These are phyloP conservation scores for Ischnura elegans DNA, from an alignment of 2,888 invertebrate genomes.

Conservation along the genomic window DNA sequence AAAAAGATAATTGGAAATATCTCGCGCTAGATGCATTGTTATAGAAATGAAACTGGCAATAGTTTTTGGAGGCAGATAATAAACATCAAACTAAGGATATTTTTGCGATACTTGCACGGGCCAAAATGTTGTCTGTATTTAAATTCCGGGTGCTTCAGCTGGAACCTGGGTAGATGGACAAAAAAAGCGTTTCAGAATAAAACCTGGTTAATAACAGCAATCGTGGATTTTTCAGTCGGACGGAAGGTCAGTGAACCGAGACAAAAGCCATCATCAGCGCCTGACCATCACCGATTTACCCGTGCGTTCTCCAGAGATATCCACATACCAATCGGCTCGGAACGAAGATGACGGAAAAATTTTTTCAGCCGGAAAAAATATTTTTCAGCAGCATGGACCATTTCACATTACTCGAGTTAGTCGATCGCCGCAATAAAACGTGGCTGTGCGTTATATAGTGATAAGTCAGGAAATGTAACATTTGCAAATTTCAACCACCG, in stretches of 20 bases:
- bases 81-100: neutral
- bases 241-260: slow-evolving; percentile 11
- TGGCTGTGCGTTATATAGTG: too few relatives aligned
- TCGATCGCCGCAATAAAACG: too few relatives aligned
- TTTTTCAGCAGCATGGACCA: neutral
- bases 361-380: neutral
- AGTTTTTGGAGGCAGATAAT: too few relatives aligned
- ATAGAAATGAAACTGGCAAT: too few relatives aligned
- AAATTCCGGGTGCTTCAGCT: neutral
- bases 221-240: neutral
- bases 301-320: neutral
- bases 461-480: too few relatives aligned
- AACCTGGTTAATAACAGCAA: neutral
- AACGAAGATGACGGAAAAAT: neutral
- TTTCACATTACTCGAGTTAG: neutral
- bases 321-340: neutral
- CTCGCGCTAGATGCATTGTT: too few relatives aligned
- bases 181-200: neutral
- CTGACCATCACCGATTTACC: slow-evolving; percentile 52
- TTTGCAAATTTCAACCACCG: too few relatives aligned
- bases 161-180: neutral
- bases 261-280: slow-evolving; percentile 36
- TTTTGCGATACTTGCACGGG: neutral
- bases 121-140: neutral
- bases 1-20: too few relatives aligned